Conservation (phyloP, 2,888 invertebrate genomes). For the Aphidius colemani region DNA sequence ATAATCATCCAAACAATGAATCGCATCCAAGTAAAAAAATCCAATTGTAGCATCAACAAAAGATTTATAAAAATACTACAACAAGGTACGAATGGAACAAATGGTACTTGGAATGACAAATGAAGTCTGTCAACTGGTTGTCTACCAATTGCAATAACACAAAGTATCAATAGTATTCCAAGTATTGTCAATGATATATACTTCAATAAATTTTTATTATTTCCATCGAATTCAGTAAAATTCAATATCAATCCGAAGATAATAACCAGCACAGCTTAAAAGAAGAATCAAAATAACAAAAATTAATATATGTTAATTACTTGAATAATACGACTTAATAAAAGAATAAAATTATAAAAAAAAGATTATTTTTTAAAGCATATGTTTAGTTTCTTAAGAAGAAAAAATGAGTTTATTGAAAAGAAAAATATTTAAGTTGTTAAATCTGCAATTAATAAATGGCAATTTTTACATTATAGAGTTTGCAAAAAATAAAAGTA, state of each 20-base stretch:
- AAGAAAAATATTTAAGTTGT: too few species aligned
- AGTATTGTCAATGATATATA: slow-evolving; percentile 62
- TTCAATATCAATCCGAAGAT: slow-evolving; percentile 63
- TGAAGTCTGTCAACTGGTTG: slow-evolving; percentile 70
- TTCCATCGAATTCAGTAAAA: slow-evolving; percentile 47
- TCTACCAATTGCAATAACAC: slow-evolving; percentile 68
- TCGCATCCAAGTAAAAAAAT: slow-evolving; percentile 84
- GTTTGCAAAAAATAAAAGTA: too few species aligned
- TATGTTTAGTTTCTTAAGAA: too few species aligned
- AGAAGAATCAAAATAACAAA: slow-evolving; percentile 18
- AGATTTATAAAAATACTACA: slow-evolving; percentile 85
- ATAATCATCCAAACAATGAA: slow-evolving; percentile 83
- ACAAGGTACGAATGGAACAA: slow-evolving; percentile 84
- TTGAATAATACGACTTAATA: too few species aligned
- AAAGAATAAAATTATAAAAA: too few species aligned
- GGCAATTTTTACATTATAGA: too few species aligned
- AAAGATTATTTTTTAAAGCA: too few species aligned
- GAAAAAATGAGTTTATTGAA: too few species aligned
- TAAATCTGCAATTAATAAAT: too few species aligned
- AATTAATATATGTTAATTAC: too few species aligned
- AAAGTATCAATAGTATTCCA: slow-evolving; percentile 60
- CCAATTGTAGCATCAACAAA: slow-evolving; percentile 89
- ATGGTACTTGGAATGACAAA: slow-evolving; percentile 79
- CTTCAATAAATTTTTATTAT: slow-evolving; percentile 51
- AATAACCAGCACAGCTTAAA: slow-evolving; percentile 65